These are phyloP conservation scores for Atrina japonica DNA, from an alignment of 2,888 invertebrate species.

Conservation along the genomic window DNA sequence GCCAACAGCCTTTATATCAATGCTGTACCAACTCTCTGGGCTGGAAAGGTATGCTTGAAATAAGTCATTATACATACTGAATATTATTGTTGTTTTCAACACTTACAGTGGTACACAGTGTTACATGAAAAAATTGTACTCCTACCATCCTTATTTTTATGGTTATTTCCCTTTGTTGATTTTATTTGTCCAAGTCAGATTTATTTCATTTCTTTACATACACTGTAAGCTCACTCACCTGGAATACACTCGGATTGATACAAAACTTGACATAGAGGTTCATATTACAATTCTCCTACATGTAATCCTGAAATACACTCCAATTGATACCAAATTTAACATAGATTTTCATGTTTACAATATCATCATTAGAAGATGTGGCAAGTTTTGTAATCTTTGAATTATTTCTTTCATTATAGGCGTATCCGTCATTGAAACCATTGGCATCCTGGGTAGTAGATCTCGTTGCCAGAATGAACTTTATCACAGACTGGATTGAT, in stretches of 20 bases:
- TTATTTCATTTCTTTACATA: too few relatives aligned
- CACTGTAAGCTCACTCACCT: too few relatives aligned
- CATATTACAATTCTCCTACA: too few relatives aligned
- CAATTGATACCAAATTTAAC: too few relatives aligned
- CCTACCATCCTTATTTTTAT: too few relatives aligned
- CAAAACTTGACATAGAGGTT: too few relatives aligned
- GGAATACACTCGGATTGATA: too few relatives aligned
- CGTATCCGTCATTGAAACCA: conserved; percentile 81
- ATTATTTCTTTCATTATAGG: conserved; percentile 59
- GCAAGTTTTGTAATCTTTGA: too few relatives aligned
- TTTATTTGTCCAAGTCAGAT: too few relatives aligned
- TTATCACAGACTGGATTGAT: conserved; percentile 79
- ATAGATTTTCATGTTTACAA: too few relatives aligned
- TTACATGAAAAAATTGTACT: background rate
- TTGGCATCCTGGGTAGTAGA: conserved; percentile 80
- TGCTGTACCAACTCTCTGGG: conserved; percentile 88
- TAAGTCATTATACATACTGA: background rate
- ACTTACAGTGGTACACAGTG: background rate
- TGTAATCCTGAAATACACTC: background rate
- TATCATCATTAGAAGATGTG: too few relatives aligned
- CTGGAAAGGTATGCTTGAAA: conserved; percentile 79
- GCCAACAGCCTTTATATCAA: conserved; percentile 85
- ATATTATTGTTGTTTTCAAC: background rate
- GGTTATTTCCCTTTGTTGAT: too few relatives aligned
- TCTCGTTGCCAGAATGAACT: conserved; percentile 76